A percentile compares a stretch with the other conserved stretches of the same genome.
Evolutionary conservation across 2,888 invertebrate species (phyloP).

Genomic region (Xestia xanthographa): DNA sequence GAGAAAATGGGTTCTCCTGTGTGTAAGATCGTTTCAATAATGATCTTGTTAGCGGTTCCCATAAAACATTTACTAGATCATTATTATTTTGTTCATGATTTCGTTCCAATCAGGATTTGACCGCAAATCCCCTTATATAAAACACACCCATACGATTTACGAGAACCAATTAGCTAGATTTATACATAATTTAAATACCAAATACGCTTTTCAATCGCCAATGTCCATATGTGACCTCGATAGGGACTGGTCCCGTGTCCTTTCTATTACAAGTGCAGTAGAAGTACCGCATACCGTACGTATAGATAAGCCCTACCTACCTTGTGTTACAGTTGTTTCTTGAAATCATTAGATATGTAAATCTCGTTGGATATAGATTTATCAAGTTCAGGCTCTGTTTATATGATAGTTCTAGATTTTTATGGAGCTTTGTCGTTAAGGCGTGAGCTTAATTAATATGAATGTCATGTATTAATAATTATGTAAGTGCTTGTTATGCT

Average conservation of each 20-base stretch:
- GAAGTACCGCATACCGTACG: conserved; percentile 50
- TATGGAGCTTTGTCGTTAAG: conserved; percentile 9
- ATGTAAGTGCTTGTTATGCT: background rate
- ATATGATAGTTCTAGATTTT: conserved; percentile 15
- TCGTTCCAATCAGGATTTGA: background rate
- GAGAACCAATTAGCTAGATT: conserved; percentile 12
- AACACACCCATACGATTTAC: conserved; percentile 19
- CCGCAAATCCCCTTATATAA: background rate
- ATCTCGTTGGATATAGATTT: conserved; percentile 21
- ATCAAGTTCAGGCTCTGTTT: conserved; percentile 8
- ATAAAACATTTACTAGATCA: background rate
- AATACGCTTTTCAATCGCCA: conserved; percentile 27
- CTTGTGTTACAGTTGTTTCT: conserved; percentile 25
- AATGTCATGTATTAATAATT: background rate
- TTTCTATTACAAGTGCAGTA: conserved; percentile 58
- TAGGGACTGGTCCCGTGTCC: conserved; percentile 51
- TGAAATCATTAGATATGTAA: conserved; percentile 43
- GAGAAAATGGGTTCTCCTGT: too few species aligned
- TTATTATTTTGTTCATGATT: background rate
- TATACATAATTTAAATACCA: conserved; percentile 38
- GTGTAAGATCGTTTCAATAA: background rate
- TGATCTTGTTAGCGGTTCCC: background rate
- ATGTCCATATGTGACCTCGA: conserved; percentile 68
- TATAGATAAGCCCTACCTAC: conserved; percentile 52
- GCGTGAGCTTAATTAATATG: background rate